Conservation (phyloP, 2,113 vertebrate genomes). For the Columba janthina region DNA sequence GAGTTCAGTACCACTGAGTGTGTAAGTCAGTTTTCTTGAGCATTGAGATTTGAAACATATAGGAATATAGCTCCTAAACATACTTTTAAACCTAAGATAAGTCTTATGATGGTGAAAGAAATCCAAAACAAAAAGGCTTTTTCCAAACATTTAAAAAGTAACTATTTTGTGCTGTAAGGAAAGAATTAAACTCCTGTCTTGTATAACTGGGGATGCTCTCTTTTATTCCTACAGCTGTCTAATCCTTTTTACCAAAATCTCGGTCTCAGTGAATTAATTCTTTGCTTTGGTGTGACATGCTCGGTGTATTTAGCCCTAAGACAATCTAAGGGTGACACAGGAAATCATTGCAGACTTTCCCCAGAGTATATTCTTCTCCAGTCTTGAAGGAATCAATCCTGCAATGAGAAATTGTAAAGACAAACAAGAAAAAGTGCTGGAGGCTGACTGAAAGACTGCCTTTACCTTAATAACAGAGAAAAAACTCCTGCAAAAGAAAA, state of each 20-base stretch:
- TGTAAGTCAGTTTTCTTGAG: background rate
- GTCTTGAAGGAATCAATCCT: constrained; percentile 59
- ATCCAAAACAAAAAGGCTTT: background rate
- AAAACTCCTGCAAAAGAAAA: constrained; percentile 10
- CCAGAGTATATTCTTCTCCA: constrained; percentile 29
- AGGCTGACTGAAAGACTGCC: constrained; percentile 23
- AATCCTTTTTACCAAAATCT: constrained; percentile 51
- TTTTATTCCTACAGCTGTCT: constrained; percentile 33
- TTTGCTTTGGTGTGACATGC: constrained; percentile 56
- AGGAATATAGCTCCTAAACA: background rate
- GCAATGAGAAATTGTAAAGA: constrained; percentile 51
- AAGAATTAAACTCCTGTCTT: constrained; percentile 27
- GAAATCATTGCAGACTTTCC: constrained; percentile 51
- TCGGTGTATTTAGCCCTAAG: constrained; percentile 62
- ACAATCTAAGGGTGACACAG: constrained; percentile 54
- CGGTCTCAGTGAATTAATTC: constrained; percentile 48
- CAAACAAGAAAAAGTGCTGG: constrained; percentile 60
- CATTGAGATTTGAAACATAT: background rate
- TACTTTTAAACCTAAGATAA: background rate
- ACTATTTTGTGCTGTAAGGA: background rate
- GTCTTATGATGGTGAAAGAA: background rate
- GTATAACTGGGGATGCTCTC: constrained; percentile 20
- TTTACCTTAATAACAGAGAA: constrained; percentile 7
- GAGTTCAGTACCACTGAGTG: background rate
- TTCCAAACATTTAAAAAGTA: constrained; percentile 10